phyloP scores from a whole-genome alignment of 2,888 invertebrate species.

The Volucella inanis region DNA sequence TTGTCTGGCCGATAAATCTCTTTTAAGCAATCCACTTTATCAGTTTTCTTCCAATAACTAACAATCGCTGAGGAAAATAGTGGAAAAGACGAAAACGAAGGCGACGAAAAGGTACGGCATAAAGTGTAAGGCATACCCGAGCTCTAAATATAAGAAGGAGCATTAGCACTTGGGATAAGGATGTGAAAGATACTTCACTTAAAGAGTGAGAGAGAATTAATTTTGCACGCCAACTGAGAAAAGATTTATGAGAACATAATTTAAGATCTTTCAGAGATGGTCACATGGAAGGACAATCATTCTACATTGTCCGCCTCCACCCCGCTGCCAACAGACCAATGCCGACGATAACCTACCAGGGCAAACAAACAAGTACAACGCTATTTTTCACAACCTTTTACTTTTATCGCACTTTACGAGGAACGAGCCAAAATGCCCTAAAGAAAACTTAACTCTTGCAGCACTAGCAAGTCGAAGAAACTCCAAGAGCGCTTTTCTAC shows the following conservation, averaged over 20 bases:
- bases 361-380: slow-evolving; percentile 69
- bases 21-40: slow-evolving; percentile 73
- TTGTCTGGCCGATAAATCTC: slow-evolving; percentile 68
- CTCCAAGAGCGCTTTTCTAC: slow-evolving; percentile 39
- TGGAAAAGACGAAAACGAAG: slow-evolving; percentile 50
- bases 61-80: slow-evolving; percentile 63
- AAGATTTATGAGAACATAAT: slow-evolving; percentile 77
- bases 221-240: slow-evolving; percentile 69
- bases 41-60: slow-evolving; percentile 74
- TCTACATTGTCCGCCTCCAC: slow-evolving; percentile 28
- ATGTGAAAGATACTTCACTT: slow-evolving; percentile 66
- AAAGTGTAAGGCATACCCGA: slow-evolving; percentile 48
- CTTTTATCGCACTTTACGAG: slow-evolving; percentile 69
- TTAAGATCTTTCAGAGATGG: slow-evolving; percentile 74
- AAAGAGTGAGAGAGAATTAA: slow-evolving; percentile 72
- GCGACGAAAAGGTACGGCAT: slow-evolving; percentile 71
- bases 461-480: slow-evolving; percentile 58
- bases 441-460: slow-evolving; percentile 44
- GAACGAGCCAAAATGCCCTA: slow-evolving; percentile 61
- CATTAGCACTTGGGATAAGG: slow-evolving; percentile 45
- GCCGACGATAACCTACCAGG: slow-evolving; percentile 49
- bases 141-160: slow-evolving; percentile 28
- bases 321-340: not conserved
- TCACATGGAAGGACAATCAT: slow-evolving; percentile 72
- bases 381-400: slow-evolving; percentile 69